A percentile compares a stretch with the other conserved stretches of the same genome.
Evolutionary conservation across 35 echinoderm and acorn worm species (phyloP).

Genomic region (Hemicentrotus pulcherrimus): DNA sequence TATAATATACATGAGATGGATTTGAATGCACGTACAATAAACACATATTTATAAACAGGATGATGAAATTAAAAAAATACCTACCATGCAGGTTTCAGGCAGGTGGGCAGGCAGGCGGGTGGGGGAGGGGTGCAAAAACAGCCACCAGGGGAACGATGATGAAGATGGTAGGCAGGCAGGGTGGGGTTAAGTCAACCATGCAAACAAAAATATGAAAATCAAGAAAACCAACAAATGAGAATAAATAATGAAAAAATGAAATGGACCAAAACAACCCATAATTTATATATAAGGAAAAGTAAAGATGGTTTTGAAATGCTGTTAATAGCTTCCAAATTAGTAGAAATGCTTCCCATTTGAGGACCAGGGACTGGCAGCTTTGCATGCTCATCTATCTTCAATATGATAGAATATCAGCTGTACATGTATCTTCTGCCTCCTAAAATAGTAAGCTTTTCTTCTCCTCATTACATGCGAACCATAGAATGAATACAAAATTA

Average conservation of each 20-base stretch:
- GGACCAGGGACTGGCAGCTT: neutral
- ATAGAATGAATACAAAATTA: neutral
- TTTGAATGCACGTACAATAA: neutral
- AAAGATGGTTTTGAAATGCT: neutral
- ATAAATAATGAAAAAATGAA: neutral
- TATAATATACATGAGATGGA: neutral
- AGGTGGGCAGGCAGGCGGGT: neutral
- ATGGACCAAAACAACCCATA: neutral
- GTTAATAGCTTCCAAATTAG: neutral
- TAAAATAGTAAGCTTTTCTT: neutral
- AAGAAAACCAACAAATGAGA: neutral
- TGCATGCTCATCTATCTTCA: neutral
- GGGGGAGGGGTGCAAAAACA: neutral
- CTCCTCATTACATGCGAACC: neutral
- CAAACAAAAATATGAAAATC: neutral
- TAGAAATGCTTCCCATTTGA: neutral
- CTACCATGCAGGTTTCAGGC: neutral
- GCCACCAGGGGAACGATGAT: neutral
- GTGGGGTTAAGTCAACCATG: neutral
- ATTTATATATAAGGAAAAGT: neutral
- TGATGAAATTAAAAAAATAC: neutral
- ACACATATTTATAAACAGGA: neutral
- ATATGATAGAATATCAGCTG: neutral
- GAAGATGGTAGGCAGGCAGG: neutral
- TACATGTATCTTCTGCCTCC: neutral